phyloP scores from a whole-genome alignment of 23 tunicate genomes.

The Halocynthia roretzi region DNA sequence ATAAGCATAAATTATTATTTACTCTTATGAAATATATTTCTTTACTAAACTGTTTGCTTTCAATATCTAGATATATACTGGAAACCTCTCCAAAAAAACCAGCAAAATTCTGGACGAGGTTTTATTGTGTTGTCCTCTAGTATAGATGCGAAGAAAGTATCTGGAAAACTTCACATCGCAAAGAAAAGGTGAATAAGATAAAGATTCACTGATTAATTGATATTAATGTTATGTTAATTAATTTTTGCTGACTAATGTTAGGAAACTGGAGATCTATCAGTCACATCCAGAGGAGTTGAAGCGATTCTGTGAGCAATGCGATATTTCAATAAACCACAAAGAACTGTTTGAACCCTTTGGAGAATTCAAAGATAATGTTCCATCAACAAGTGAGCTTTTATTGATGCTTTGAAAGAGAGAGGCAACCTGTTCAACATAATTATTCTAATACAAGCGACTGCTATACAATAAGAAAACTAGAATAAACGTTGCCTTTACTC shows the following conservation, averaged over 20 bases:
- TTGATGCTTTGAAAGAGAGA: no score
- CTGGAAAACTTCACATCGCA: neutral
- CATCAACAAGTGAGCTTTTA: no score
- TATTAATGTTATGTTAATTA: no score
- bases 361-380: no score
- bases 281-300: slow-evolving; percentile 10
- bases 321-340: neutral
- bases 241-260: neutral
- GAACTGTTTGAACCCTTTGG: no score
- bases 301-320: slow-evolving; percentile 1
- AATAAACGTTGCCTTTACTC: no score
- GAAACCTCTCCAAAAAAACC: slow-evolving; percentile 2
- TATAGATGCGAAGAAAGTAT: slow-evolving; percentile 1
- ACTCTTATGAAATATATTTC: no score
- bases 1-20: no score
- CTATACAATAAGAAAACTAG: no score
- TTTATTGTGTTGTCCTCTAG: slow-evolving; percentile 5
- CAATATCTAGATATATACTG: slow-evolving; percentile 18
- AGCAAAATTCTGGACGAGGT: slow-evolving; percentile 23
- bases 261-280: neutral
- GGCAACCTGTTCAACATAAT: no score
- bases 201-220: neutral
- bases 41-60: no score
- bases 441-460: no score
- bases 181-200: neutral